These are phyloP conservation scores for Nanger granti DNA, from an alignment of 2,113 vertebrate species.

Conservation along the genomic window DNA sequence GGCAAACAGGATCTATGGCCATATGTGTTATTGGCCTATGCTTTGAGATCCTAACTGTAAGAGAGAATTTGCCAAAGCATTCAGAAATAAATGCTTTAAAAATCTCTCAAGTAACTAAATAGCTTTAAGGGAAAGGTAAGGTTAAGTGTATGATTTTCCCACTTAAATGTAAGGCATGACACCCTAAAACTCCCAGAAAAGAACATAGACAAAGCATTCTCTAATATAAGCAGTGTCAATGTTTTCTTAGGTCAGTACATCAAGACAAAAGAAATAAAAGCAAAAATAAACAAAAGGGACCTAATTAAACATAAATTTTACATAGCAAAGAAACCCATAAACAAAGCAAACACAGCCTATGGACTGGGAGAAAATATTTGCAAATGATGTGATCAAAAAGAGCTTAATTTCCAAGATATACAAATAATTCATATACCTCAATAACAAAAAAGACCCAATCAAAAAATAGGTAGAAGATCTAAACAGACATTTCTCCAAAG, in stretches of 20 bases:
- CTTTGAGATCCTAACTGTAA: background rate
- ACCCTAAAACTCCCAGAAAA: background rate
- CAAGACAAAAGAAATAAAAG: background rate
- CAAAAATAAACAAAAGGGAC: background rate
- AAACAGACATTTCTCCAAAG: background rate
- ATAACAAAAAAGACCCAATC: background rate
- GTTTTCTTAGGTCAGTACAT: background rate
- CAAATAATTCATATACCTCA: background rate
- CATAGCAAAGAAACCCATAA: background rate
- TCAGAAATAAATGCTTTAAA: background rate
- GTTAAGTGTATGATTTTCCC: background rate
- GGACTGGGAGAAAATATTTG: background rate
- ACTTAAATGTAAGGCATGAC: background rate
- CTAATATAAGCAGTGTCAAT: background rate
- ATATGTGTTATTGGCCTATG: background rate
- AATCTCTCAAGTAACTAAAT: background rate
- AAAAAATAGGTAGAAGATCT: background rate
- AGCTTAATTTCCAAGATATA: background rate
- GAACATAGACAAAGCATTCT: background rate
- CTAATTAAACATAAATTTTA: background rate
- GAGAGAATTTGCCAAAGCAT: background rate
- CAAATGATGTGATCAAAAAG: background rate
- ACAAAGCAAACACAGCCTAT: background rate
- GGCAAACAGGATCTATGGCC: background rate
- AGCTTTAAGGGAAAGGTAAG: background rate